These are phyloP conservation scores for Caenorhabditis virilis DNA, from an alignment of 2,888 invertebrate genomes.

Conservation along the genomic window DNA sequence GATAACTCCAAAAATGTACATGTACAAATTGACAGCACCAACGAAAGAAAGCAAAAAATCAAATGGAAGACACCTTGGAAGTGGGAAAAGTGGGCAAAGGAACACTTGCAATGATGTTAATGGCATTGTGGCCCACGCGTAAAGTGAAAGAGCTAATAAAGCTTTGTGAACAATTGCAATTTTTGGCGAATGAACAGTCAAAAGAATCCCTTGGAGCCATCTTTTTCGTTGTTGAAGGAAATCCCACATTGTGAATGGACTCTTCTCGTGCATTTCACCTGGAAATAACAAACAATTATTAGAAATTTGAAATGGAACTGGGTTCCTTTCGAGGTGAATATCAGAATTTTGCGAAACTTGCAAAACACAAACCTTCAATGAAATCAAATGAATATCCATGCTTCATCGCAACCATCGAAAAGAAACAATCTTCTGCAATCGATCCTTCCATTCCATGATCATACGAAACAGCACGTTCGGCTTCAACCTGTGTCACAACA, in stretches of 20 bases:
- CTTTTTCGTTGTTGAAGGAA: conserved; percentile 93
- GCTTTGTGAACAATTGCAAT: conserved; percentile 70
- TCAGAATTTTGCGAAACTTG: not conserved
- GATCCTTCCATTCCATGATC: conserved; percentile 95
- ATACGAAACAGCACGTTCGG: conserved; percentile 89
- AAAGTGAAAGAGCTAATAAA: conserved; percentile 84
- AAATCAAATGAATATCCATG: conserved; percentile 91
- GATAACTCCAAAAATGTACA: conserved; percentile 96
- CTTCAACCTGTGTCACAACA: conserved; percentile 89
- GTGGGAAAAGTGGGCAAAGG: conserved; percentile 81
- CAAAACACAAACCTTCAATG: conserved; percentile 76
- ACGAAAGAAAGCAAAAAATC: conserved; percentile 88
- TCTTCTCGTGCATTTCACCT: conserved; percentile 97
- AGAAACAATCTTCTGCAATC: conserved; percentile 96
- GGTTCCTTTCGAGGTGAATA: not conserved
- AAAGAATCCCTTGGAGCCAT: conserved; percentile 78
- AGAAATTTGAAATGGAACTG: not conserved
- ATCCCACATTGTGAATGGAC: conserved; percentile 91
- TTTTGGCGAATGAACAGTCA: conserved; percentile 70
- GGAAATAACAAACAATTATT: conserved; percentile 12
- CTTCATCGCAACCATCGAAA: conserved; percentile 90
- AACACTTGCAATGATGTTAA: conserved; percentile 82
- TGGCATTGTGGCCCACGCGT: conserved; percentile 94
- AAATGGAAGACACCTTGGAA: conserved; percentile 78
- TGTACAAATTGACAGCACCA: conserved; percentile 91